A percentile compares a stretch with the other conserved stretches of the same genome.
These are phyloP conservation scores for Prionailurus bengalensis DNA, from an alignment of 2,113 vertebrate genomes.

Conservation along the genomic window DNA sequence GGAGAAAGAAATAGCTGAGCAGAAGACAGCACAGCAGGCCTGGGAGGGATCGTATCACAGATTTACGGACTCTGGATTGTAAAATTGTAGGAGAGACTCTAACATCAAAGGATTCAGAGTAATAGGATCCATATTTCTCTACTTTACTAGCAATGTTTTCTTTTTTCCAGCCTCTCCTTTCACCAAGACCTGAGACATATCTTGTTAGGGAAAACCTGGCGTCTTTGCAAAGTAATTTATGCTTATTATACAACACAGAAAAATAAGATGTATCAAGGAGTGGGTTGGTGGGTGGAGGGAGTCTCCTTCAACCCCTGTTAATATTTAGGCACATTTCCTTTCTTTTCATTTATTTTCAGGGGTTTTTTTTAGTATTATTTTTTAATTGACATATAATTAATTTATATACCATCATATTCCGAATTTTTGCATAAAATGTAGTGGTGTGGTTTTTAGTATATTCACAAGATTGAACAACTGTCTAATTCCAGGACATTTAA, in stretches of 20 bases:
- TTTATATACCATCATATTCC: background rate
- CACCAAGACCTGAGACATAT: background rate
- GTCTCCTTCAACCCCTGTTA: background rate
- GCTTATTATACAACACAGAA: background rate
- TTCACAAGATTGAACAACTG: background rate
- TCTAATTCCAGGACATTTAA: background rate
- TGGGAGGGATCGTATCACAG: background rate
- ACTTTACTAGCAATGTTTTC: background rate
- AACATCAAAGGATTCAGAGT: background rate
- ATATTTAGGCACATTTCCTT: background rate
- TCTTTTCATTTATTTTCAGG: background rate
- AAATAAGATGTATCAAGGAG: background rate
- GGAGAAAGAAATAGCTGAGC: background rate
- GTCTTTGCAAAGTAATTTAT: background rate
- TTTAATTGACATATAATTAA: background rate
- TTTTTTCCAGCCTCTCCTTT: slow-evolving; percentile 9
- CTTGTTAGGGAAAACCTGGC: background rate
- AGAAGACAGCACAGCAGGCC: background rate
- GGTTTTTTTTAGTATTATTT: background rate
- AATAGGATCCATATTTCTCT: background rate
- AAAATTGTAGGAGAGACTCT: background rate
- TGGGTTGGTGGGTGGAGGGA: background rate
- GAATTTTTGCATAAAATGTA: background rate
- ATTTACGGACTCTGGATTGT: too few relatives aligned
- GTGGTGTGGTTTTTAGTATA: background rate